Evolutionary conservation across 2,113 vertebrate genomes (phyloP).

Genomic region (Condylura cristata): DNA sequence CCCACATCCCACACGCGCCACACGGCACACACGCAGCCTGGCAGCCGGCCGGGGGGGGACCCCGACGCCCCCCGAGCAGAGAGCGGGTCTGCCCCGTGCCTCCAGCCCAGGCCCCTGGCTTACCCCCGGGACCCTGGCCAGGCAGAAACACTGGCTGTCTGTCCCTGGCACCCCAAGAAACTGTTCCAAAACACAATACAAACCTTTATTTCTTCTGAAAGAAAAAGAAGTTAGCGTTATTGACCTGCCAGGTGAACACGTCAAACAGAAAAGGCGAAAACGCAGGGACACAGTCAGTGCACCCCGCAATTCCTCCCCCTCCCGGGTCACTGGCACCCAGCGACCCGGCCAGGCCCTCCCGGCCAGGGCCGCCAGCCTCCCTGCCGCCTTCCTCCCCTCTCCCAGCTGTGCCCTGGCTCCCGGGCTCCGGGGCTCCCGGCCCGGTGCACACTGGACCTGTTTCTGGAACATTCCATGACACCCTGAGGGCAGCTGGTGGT

Average conservation of each 20-base stretch:
- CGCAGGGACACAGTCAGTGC: too few species aligned
- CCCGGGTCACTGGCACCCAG: too few species aligned
- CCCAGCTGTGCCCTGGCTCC: too few species aligned
- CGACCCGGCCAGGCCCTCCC: too few species aligned
- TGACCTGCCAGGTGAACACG: neutral
- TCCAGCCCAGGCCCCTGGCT: neutral
- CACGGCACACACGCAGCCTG: accelerated
- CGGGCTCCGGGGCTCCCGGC: accelerated
- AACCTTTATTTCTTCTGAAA: conserved; percentile 56
- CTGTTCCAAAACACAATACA: neutral
- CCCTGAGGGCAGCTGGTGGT: accelerated
- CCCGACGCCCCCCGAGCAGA: accelerated
- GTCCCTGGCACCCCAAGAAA: neutral
- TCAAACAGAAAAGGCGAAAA: accelerated
- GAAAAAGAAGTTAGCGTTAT: neutral
- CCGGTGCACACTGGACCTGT: accelerated
- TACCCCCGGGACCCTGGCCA: neutral
- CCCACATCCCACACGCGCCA: too few species aligned
- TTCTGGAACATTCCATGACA: neutral
- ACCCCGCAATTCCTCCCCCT: too few species aligned
- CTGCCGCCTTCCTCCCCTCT: neutral
- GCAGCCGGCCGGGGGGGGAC: too few species aligned
- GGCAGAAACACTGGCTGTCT: accelerated
- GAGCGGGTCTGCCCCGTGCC: too few species aligned
- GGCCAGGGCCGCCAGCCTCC: neutral